Evolutionary conservation across 2,888 invertebrate genomes (phyloP), one percentile per base, ranked within the genome.

Genomic region (Netelia melanura): DNA sequence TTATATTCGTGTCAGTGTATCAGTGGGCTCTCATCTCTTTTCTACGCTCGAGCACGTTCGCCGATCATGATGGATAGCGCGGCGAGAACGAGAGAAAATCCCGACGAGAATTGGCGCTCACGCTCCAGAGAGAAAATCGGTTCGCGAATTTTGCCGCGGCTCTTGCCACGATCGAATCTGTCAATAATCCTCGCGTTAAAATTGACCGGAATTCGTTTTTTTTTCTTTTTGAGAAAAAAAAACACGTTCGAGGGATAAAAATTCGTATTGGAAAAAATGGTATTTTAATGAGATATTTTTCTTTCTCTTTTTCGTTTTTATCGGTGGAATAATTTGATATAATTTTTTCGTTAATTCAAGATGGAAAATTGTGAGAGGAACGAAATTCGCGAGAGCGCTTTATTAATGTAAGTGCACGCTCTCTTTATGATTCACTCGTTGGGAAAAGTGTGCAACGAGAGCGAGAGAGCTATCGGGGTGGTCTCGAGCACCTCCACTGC

Each of bases 1-100:
- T 68, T 61, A 84, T 86, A 87, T 88, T 87, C 86, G 88, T 88
- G 89, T 85, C 88, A 90, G 88, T 90, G 86, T 89, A 88, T 89
- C 90, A 89, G 86, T 88, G 86, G 88, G 87, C 87, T 88, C 87
- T 81, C 86, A 86, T 83, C 84, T 80, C 74, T 58, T 68, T 81
- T 84, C 81, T 56, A 77, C 79, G 77, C 80, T 68, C 54, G 21
- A 74, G 48, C 68, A 70, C 58, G 52, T 76, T 64, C 83, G 88
- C 81, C 88, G 87, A 86, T 76, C 83, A 74, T 88, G 90, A 90
- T 89, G 87, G 89, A 90, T 90, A 88, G 87, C 71, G 58, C 43
- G 43, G 21, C 43, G 21, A 30, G 58, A 58, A 58, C 38, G 38
- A 80, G 75, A 56, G 17, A 58, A 54, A 21, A 25, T 61, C 68